Base-by-base conservation (phyloP, 2,888 invertebrate genomes). In the Bembecia ichneumoniformis region DNA sequence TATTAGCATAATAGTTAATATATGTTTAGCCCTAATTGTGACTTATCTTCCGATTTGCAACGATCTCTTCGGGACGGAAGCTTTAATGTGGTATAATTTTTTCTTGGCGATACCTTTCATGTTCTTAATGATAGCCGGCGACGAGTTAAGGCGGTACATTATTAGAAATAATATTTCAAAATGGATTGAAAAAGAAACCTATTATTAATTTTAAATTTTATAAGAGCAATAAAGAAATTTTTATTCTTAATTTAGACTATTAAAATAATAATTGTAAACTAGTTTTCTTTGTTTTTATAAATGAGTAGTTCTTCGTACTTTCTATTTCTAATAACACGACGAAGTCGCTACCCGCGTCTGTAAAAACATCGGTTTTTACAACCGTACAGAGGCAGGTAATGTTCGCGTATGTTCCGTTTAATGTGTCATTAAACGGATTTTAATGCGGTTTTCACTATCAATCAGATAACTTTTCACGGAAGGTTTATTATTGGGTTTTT, bases 171-270 rank as follows among this genome's bases (percentile, higher is more conserved):
- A 89, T 64, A 88, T 91, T 0, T 91, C 91, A 1, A 89, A 91
- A 55, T 94, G 92, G 91, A 81, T 94, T 20, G 93, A 93, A 67
- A 69, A 83, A 54, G 94, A 95, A 75, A 94, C 93, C 46, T 94
- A 94, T 67, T 95, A 94, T 65, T 92, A 69, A 77, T 17, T 15
- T 2, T n/a, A 13, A n/a, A 43, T 5, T 43, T 15, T 15, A 3
- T 16, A 44, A 15, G 13, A 14, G 16, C 13, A 11, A 11, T 5
- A 43, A 15, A 9, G 15, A 14, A 9, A 44, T 44, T 15, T 9
- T 16, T 44, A 15, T 11, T 3, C 44, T 2, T 16, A 15, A 16
- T 40, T 7, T 44, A 44, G 16, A 15, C 2, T 15, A 14, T 44
- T 44, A 28, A 28, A 28, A 28, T 28, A 28, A 28, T 28, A 28